Conservation (phyloP, 2,113 vertebrate species). For the Clupea harengus region DNA sequence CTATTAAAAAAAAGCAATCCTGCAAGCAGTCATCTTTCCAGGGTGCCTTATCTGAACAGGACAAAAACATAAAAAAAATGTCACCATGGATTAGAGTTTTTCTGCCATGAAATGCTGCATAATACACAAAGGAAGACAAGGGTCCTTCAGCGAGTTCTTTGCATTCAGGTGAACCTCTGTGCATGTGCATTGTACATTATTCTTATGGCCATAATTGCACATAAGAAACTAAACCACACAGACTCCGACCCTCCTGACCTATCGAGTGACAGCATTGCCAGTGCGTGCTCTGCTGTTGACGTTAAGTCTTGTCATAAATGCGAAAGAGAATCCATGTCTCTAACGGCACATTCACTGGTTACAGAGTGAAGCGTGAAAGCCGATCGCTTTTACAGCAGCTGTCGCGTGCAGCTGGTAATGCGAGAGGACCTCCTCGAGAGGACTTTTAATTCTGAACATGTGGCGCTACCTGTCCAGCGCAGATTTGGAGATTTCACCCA, state of each 20-base stretch:
- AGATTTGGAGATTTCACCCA: slow-evolving; percentile 69
- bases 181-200: too few species aligned
- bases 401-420: slow-evolving; percentile 75
- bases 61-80: background rate
- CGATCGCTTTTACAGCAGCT: slow-evolving; percentile 70
- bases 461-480: slow-evolving; percentile 73
- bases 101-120: too few species aligned
- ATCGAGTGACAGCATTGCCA: background rate
- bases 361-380: slow-evolving; percentile 59
- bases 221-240: background rate
- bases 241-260: background rate
- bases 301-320: background rate
- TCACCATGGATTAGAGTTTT: background rate
- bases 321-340: slow-evolving; percentile 25
- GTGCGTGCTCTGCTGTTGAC: background rate
- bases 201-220: too few species aligned
- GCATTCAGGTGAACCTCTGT: too few species aligned
- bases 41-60: background rate
- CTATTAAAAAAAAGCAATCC: too few species aligned
- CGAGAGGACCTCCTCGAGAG: slow-evolving; percentile 50
- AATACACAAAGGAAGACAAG: too few species aligned
- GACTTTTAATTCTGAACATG: slow-evolving; percentile 68
- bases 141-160: too few species aligned
- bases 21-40: background rate
- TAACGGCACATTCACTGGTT: slow-evolving; percentile 27